Base-by-base conservation (phyloP, 2,113 vertebrate genomes). In the Onychostoma macrolepis region DNA sequence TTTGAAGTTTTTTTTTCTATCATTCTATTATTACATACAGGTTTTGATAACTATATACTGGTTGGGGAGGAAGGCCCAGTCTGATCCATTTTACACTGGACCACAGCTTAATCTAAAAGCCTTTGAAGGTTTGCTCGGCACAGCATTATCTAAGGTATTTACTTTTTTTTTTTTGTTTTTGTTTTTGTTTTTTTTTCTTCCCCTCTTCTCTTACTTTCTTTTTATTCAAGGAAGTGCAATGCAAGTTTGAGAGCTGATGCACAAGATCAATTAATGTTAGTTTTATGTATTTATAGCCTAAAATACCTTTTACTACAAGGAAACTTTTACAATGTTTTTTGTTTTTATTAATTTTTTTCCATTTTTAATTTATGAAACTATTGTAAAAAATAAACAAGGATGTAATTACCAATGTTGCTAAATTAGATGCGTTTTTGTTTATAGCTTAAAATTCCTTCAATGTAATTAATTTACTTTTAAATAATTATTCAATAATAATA, bases 21-120 rank as follows among this genome's bases (percentile, higher is more conserved):
- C 28, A 24, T 28, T 7, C 21, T 26, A 10, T 33, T 24, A 72
- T 80, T 21, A 83, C 19, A 89, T 86, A 88, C 89, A 99, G 98
- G 98, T 99, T 95, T 96, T 99, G 90, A 98, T 99, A 91, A 99
- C 98, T 0, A 94, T 99, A 79, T 99, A 99, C 90, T 99, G 98
- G 98, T 93, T 99, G 91, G 98, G 97, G 67, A 96, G 97, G 85
- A 99, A 96, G 93, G 96, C 97, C 90, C 96, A 98, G 81, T 92
- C 93, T 2, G 96, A 95, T 17, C 89, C 95, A 0, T 91, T 92
- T 88, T 99, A 99, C 93, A 94, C 91, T 90, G 98, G 97, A 88
- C 96, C 97, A 4, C 94, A 95, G 83, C 97, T 99, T 78, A 97
- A 95, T 92, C 94, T 99, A 90, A 99, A 97, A 92, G 96, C 97